phyloP scores from a whole-genome alignment of 2,797 vertebrate species.

The Danio jaintianensis region DNA sequence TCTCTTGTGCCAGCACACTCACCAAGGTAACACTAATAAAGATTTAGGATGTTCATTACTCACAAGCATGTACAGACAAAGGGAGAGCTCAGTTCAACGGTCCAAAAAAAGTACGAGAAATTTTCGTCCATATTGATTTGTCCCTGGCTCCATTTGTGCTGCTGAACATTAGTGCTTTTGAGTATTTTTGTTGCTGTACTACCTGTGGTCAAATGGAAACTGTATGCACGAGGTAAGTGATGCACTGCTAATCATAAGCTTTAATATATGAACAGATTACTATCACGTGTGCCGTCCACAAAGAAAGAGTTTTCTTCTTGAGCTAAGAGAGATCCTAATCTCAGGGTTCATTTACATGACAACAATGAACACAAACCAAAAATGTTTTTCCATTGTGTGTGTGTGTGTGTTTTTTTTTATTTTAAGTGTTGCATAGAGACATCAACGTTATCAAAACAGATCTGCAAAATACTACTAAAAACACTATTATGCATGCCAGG shows the following conservation, averaged over 20 bases:
- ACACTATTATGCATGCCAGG: too few species aligned
- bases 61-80: slow-evolving; percentile 9
- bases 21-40: slow-evolving; percentile 41
- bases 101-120: neutral
- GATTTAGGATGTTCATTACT: slow-evolving; percentile 31
- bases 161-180: neutral
- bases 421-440: too few species aligned
- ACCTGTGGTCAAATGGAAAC: slow-evolving; percentile 31
- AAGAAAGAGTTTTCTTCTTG: slow-evolving; percentile 31
- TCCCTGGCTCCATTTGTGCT: slow-evolving; percentile 15
- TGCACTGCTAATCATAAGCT: slow-evolving; percentile 12
- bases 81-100: slow-evolving; percentile 12
- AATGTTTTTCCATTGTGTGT: too few species aligned
- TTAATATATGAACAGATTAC: neutral
- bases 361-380: neutral
- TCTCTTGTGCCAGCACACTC: slow-evolving; percentile 7
- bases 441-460: too few species aligned
- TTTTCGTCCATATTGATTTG: slow-evolving; percentile 13
- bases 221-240: neutral
- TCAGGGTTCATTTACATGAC: slow-evolving; percentile 23
- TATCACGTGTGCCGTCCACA: slow-evolving; percentile 29
- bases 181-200: slow-evolving; percentile 40
- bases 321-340: neutral
- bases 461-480: too few species aligned
- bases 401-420: too few species aligned